Evolutionary conservation across 2,888 invertebrate genomes (phyloP), one percentile per base, ranked within the genome.

Genomic region (Lasioglossum pauxillum): DNA sequence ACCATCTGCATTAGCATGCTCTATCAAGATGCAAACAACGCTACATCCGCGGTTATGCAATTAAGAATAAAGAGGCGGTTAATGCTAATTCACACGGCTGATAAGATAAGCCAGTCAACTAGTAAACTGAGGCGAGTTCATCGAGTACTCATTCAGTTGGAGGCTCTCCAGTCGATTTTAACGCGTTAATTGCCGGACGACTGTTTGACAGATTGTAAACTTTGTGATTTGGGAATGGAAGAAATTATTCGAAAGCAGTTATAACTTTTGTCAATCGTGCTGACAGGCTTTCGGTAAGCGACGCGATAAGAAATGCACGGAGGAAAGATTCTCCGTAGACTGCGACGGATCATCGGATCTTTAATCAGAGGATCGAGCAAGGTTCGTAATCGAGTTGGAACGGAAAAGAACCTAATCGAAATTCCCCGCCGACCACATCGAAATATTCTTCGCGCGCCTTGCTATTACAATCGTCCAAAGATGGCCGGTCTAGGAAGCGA

Each of bases 401-500:
- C 67, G 19, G 67, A 67, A 27, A 14, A 60, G 31, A 67, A 14
- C 5, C 67, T 31, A 67, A 67, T 67, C 67, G 27, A n/a, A 27
- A 60, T 60, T 60, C 60, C 60, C 60, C 10, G 27, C 14, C 60
- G 14, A 60, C 60, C 27, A 5, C 60, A 27, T 60, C 5, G 27
- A 60, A 60, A 60, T 60, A 27, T 60, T 60, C 60, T 14, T 60
- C 60, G 60, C 60, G 60, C 27, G 60, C 14, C 27, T 60, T 12
- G 27, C 60, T 27, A 60, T 60, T 60, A 14, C n/a, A n/a, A n/a
- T 23, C 35, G 67, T 67, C 35, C 67, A 31, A 64, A 44, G 35
- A 38, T 38, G 71, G 71, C 41, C 12, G 71, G 14, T 38, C 38
- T 71, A 71, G 71, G 71, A 71, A 71, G 71, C 41, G 41, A 41